phyloP scores from a whole-genome alignment of 2,888 invertebrate genomes.

The Chalcis sispes region DNA sequence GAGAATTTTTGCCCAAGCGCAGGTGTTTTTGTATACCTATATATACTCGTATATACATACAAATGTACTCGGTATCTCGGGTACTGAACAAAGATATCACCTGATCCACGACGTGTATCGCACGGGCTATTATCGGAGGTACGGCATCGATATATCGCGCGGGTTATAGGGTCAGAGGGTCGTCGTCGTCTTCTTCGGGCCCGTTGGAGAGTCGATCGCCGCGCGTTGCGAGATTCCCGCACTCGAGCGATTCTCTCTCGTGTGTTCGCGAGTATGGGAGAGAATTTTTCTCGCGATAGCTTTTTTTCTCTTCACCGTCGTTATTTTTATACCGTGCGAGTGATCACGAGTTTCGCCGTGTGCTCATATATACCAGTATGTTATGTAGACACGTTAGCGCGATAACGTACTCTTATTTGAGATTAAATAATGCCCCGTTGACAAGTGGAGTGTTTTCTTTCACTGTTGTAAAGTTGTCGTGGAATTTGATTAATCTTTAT shows the following conservation, averaged over 20 bases:
- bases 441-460: too few species aligned
- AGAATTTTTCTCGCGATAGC: too few species aligned
- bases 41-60: background rate
- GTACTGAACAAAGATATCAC: background rate
- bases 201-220: background rate
- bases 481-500: too few species aligned
- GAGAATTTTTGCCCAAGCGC: too few species aligned
- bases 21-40: background rate
- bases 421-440: too few species aligned
- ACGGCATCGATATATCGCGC: slow-evolving; percentile 39
- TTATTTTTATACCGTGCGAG: too few species aligned
- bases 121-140: slow-evolving; percentile 28
- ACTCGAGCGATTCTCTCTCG: slow-evolving; percentile 1
- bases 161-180: slow-evolving; percentile 51
- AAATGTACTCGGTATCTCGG: background rate
- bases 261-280: too few species aligned
- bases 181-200: background rate
- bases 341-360: too few species aligned
- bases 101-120: background rate
- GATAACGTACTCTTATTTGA: too few species aligned
- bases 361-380: too few species aligned
- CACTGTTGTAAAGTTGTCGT: too few species aligned
- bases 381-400: too few species aligned
- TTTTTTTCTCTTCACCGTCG: slow-evolving; percentile 8
- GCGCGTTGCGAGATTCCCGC: background rate